Evolutionary conservation across 2,797 vertebrate genomes (phyloP).

Genomic region (Allobates femoralis): DNA sequence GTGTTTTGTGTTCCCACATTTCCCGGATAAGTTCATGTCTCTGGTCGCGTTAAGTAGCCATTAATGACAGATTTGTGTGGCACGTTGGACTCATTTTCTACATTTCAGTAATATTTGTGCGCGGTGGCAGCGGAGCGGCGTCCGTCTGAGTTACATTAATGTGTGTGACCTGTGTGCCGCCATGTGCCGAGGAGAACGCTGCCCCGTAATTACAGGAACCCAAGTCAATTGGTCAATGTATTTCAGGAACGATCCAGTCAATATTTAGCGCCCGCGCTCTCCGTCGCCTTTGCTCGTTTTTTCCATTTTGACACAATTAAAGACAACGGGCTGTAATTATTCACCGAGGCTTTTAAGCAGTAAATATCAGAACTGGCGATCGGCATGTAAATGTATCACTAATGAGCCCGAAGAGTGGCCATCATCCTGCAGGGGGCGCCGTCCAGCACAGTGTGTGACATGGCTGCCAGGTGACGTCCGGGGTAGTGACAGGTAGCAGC

Average conservation of each 20-base stretch:
- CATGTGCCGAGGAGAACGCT: slow-evolving; percentile 46
- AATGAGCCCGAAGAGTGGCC: background rate
- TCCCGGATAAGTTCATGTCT: background rate
- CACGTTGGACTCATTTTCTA: slow-evolving; percentile 26
- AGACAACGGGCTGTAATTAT: slow-evolving; percentile 56
- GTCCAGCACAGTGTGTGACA: no score
- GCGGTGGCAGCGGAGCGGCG: background rate
- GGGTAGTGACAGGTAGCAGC: no score
- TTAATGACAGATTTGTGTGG: slow-evolving; percentile 9
- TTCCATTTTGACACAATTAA: slow-evolving; percentile 59
- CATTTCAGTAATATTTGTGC: slow-evolving; percentile 39
- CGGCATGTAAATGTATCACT: slow-evolving; percentile 21
- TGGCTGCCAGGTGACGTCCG: no score
- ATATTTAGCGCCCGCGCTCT: slow-evolving; percentile 64
- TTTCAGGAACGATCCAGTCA: slow-evolving; percentile 67
- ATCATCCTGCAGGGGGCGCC: background rate
- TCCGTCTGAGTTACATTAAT: slow-evolving; percentile 56
- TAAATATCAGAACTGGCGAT: slow-evolving; percentile 19
- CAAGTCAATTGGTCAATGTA: slow-evolving; percentile 58
- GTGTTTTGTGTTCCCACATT: background rate
- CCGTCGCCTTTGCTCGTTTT: slow-evolving; percentile 40
- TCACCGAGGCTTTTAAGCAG: slow-evolving; percentile 56
- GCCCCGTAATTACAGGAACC: slow-evolving; percentile 64
- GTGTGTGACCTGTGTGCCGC: slow-evolving; percentile 40
- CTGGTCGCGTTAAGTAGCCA: background rate